Conservation (phyloP, 37 sponge, comb jelly and placozoan species). For the Aphrocallistes beatrix region DNA sequence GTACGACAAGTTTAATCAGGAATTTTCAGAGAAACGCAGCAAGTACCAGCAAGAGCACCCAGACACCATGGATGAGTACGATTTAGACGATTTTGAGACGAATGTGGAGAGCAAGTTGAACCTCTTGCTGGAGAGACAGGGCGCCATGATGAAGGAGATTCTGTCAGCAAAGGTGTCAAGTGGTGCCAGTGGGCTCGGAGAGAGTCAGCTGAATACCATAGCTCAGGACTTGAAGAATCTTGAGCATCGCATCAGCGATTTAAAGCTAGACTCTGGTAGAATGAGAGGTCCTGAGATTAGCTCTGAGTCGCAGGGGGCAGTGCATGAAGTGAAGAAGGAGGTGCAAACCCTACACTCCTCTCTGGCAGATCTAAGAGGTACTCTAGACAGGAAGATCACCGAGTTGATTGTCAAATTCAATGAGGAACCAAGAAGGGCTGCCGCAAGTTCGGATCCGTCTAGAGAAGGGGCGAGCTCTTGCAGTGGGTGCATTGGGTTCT, state of each 20-base stretch:
- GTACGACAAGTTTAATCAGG: not conserved
- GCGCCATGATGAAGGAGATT: not conserved
- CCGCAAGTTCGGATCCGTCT: not conserved
- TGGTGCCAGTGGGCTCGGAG: too few species aligned
- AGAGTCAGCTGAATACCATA: not conserved
- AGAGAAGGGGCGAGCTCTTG: not conserved
- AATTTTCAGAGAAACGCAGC: not conserved
- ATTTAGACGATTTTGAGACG: not conserved
- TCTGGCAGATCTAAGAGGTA: not conserved
- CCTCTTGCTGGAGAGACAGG: not conserved
- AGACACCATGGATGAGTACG: not conserved
- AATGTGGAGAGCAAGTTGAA: not conserved
- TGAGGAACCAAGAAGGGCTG: not conserved
- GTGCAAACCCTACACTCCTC: not conserved
- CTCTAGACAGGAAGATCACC: not conserved
- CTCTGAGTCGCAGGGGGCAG: not conserved
- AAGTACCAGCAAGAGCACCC: not conserved
- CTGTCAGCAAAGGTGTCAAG: not conserved
- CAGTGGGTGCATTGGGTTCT: not conserved
- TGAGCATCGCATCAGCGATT: not conserved
- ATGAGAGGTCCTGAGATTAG: not conserved
- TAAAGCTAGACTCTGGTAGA: not conserved
- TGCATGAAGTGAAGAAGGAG: not conserved
- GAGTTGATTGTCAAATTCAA: not conserved
- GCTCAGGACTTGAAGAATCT: not conserved